Percentiles rank a stretch among this genome's conserved stretches.
Conservation (phyloP, 2,113 vertebrate species). For the Saguinus midas region DNA sequence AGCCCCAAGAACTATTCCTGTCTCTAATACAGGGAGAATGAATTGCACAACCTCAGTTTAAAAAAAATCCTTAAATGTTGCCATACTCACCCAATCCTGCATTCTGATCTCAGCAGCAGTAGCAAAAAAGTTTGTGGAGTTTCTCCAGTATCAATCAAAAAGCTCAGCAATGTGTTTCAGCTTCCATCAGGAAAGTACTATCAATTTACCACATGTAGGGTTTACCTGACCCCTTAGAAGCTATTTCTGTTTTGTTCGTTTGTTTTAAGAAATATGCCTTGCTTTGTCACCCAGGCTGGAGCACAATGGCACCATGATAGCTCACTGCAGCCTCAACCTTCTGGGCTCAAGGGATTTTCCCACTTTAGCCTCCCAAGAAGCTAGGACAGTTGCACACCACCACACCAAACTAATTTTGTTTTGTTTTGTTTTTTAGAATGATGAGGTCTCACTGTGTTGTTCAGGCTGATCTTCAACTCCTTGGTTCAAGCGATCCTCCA, state of each 20-base stretch:
- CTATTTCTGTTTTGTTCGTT: not conserved
- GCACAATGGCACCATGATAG: too few relatives aligned
- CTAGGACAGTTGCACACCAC: too few relatives aligned
- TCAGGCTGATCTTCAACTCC: too few relatives aligned
- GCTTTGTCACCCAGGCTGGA: too few relatives aligned
- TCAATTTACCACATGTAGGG: not conserved
- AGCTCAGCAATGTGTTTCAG: slow-evolving; percentile 11
- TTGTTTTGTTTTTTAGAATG: too few relatives aligned
- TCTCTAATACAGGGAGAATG: not conserved
- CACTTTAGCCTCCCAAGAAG: too few relatives aligned
- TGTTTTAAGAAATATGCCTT: too few relatives aligned
- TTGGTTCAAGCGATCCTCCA: too few relatives aligned
- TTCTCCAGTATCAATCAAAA: slow-evolving; percentile 8
- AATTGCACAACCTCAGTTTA: slow-evolving; percentile 6
- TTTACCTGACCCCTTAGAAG: slow-evolving; percentile 7
- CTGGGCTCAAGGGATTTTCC: too few relatives aligned
- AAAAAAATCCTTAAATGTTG: not conserved
- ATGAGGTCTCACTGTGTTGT: too few relatives aligned
- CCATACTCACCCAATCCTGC: not conserved
- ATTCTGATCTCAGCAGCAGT: not conserved
- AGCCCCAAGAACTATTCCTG: slow-evolving; percentile 6
- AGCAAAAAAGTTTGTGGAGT: not conserved
- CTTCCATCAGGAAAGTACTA: not conserved
- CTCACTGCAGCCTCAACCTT: too few relatives aligned
- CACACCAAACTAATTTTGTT: too few relatives aligned